Evolutionary conservation across 2,113 vertebrate species (phyloP).

Genomic region (Cavia porcellus): DNA sequence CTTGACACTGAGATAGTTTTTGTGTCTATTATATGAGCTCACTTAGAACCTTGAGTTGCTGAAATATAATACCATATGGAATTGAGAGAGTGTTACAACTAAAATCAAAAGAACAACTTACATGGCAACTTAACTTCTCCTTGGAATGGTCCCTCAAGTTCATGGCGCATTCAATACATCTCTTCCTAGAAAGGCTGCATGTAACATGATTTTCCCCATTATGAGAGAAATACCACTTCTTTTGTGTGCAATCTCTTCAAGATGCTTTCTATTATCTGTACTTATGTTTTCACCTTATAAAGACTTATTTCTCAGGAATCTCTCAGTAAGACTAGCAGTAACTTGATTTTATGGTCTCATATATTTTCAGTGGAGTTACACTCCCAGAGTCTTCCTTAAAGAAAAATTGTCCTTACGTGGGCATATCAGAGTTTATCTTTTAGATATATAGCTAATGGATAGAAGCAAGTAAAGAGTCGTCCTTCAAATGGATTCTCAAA

Average conservation of each 20-base stretch:
- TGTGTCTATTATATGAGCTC: background rate
- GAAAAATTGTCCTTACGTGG: background rate
- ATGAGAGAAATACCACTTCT: constrained; percentile 64
- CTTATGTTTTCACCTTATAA: constrained; percentile 61
- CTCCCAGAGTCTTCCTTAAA: constrained; percentile 33
- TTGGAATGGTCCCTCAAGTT: constrained; percentile 55
- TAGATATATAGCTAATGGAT: background rate
- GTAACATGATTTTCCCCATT: constrained; percentile 35
- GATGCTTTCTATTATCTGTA: constrained; percentile 71
- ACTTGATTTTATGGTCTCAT: constrained; percentile 66
- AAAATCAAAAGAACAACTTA: constrained; percentile 56
- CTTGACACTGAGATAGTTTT: background rate
- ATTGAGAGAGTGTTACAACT: constrained; percentile 29
- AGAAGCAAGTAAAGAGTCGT: background rate
- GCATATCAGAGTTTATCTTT: background rate
- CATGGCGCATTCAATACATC: constrained; percentile 4
- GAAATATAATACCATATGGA: constrained; percentile 28
- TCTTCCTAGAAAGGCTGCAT: constrained; percentile 57
- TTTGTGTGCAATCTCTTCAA: constrained; percentile 61
- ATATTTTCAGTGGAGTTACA: constrained; percentile 62
- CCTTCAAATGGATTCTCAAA: background rate
- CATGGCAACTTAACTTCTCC: background rate
- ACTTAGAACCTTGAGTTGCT: constrained; percentile 16
- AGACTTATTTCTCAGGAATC: constrained; percentile 68
- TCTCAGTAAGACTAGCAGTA: constrained; percentile 55